phyloP scores from a whole-genome alignment of 2,888 invertebrate species.

The Rhodophaea formosa region DNA sequence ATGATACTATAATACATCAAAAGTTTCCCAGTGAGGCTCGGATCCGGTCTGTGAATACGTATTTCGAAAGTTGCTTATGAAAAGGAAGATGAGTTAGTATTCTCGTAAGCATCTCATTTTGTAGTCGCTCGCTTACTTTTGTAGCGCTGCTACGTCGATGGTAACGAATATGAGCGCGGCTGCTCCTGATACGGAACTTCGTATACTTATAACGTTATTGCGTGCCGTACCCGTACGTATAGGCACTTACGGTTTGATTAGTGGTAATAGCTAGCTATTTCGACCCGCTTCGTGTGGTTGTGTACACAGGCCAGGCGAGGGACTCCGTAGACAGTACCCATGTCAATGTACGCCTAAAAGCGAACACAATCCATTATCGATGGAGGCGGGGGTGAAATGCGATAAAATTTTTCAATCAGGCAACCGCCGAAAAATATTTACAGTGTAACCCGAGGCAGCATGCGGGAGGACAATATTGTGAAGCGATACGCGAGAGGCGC shows the following conservation, averaged over 20 bases:
- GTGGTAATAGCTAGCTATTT: slow-evolving; percentile 26
- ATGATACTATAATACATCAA: slow-evolving; percentile 43
- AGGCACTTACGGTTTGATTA: slow-evolving; percentile 25
- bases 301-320: slow-evolving; percentile 33
- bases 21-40: slow-evolving; percentile 43
- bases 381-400: slow-evolving; percentile 65
- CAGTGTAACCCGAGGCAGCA: slow-evolving; percentile 75
- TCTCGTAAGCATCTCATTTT: slow-evolving; percentile 37
- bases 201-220: not conserved
- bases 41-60: slow-evolving; percentile 38
- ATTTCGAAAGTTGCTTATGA: slow-evolving; percentile 50
- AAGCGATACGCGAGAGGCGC: slow-evolving; percentile 63
- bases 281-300: slow-evolving; percentile 23
- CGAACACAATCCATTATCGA: slow-evolving; percentile 69
- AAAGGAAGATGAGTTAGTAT: slow-evolving; percentile 42
- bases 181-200: not conserved
- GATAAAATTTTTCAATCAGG: slow-evolving; percentile 79
- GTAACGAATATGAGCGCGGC: slow-evolving; percentile 30
- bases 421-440: slow-evolving; percentile 78
- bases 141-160: slow-evolving; percentile 22
- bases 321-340: slow-evolving; percentile 44
- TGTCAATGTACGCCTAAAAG: slow-evolving; percentile 55
- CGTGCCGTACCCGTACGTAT: not conserved
- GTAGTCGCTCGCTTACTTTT: slow-evolving; percentile 31
- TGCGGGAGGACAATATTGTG: slow-evolving; percentile 75